Evolutionary conservation across 2,888 invertebrate species (phyloP), one percentile per base, ranked within the genome.

Genomic region (Drosophila niveifrons): DNA sequence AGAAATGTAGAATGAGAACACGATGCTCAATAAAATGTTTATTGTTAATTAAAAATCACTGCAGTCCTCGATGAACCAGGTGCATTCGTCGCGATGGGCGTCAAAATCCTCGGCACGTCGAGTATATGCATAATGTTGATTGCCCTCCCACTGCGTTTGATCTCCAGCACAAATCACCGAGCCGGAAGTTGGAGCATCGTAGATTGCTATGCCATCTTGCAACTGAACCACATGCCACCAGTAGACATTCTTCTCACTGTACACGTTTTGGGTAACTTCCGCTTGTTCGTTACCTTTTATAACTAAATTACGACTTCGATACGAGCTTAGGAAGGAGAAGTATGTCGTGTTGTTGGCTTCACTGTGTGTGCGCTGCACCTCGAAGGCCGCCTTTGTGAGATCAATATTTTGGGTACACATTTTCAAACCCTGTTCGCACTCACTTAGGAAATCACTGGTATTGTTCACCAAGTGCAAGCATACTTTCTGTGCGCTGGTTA

Each of bases 71-170:
- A 23, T 10, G 1, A 8, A 8, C 31, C 31, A 31, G 0, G 31
- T 31, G 10, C 31, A 31, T 10, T 31, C 31, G 0, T 6, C 82
- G 70, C 7, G 13, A 28, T 10, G 76, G 23, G 0, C 23, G 23
- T 23, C 23, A 23, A 23, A 23, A 6, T 23, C 0, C 23, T 23
- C 23, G 23, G 23, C 23, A 23, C 23, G 6, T 23, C 90, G 77
- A 0, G 88, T 85, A 46, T 90, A 90, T 0, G 82, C 80, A 69
- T 90, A 75, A 8, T 73, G 73, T 58, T 90, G 89, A 7, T 57
- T 57, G 44, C 58, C 62, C 41, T 67, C 75, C 82, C 88, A 85
- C 13, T 77, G 65, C 1, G 28, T 18, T 1, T 74, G 58, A 74
- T 87, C 53, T 0, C 90, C 90, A 3, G 85, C 89, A 15, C 90